Percentiles rank a stretch among this genome's conserved stretches.
Conservation (phyloP, 2,888 invertebrate genomes). For the Lomographa bimaculata region DNA sequence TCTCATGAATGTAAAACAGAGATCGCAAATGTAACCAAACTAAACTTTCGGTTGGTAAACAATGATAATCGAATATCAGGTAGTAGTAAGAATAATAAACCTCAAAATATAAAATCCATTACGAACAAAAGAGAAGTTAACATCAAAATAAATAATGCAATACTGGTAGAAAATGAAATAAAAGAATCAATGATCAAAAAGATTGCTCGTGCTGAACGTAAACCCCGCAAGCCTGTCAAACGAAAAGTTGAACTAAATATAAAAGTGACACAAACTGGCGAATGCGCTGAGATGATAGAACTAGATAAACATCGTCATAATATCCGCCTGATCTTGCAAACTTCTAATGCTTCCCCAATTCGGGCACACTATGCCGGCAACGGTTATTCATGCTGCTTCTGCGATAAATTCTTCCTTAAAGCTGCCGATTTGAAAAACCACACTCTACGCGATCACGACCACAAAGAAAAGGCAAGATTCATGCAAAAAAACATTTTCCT, state of each 20-base stretch:
- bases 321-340: constrained; percentile 35
- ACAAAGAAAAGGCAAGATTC: constrained; percentile 14
- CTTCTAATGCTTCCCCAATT: constrained; percentile 52
- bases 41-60: constrained; percentile 9
- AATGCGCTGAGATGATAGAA: constrained; percentile 17
- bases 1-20: not conserved
- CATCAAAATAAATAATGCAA: constrained; percentile 1
- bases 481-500: constrained; percentile 24
- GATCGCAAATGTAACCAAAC: constrained; percentile 4
- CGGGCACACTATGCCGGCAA: constrained; percentile 37
- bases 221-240: not conserved
- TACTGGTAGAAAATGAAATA: constrained; percentile 2
- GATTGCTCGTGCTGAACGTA: not conserved
- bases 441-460: constrained; percentile 36
- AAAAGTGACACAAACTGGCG: constrained; percentile 1
- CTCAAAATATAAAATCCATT: constrained; percentile 1
- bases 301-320: constrained; percentile 44
- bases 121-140: constrained; percentile 1
- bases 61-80: no score
- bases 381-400: constrained; percentile 54
- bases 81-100: constrained; percentile 1
- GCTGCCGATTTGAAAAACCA: constrained; percentile 54
- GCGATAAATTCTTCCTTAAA: constrained; percentile 41
- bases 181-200: not conserved
- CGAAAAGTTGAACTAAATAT: constrained; percentile 9